These are phyloP conservation scores for Saccopteryx bilineata DNA, from an alignment of 2,113 vertebrate genomes.

Conservation along the genomic window DNA sequence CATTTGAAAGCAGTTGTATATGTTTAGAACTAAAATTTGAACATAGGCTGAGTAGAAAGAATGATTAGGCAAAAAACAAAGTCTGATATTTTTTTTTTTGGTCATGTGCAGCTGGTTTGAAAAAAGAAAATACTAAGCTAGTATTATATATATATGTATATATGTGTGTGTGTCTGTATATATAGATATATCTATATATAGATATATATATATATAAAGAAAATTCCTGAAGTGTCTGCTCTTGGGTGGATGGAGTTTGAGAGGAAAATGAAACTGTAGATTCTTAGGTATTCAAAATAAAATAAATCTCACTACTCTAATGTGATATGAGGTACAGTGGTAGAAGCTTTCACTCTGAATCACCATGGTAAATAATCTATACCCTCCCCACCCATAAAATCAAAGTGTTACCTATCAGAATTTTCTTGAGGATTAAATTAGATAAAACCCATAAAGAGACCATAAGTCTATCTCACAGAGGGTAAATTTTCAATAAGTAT, in stretches of 20 bases:
- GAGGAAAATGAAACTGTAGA: neutral
- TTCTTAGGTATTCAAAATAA: slow-evolving; percentile 1
- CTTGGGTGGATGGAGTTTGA: neutral
- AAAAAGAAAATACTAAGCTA: too few relatives aligned
- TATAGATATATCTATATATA: too few relatives aligned
- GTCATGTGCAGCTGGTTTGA: neutral
- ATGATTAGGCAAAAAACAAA: neutral
- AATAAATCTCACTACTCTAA: neutral
- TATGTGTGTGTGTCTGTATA: too few relatives aligned
- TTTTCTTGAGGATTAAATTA: slow-evolving; percentile 22
- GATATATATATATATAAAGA: neutral
- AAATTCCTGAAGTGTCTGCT: neutral
- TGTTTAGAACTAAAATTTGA: neutral
- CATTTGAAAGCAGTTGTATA: neutral
- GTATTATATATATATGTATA: too few relatives aligned
- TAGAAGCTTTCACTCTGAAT: neutral
- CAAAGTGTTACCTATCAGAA: neutral
- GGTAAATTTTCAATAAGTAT: neutral
- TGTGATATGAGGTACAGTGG: neutral
- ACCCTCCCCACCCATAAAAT: neutral
- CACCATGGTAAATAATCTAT: neutral
- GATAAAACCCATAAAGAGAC: neutral
- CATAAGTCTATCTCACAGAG: neutral
- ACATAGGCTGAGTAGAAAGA: neutral
- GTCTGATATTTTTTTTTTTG: neutral